Evolutionary conservation across 1,140 invertebrate species (phyloP), one percentile per base, ranked within the genome.

Genomic region (Rhyacophila brunnea): DNA sequence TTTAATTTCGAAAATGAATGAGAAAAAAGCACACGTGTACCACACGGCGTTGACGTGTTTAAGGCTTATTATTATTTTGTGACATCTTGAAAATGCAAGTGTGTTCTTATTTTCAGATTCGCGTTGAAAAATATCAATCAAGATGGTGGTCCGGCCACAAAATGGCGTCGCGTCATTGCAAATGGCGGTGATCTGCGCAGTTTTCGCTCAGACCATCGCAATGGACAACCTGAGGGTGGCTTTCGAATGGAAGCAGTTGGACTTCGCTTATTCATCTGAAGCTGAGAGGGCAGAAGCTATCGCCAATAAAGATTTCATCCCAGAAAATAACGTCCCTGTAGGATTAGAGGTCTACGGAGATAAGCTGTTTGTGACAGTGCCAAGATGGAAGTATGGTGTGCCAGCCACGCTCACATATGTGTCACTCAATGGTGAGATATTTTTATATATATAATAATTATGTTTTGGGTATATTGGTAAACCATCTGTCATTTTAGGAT

Each of bases 351-450:
- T 88, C 1, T 80, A 81, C 47, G 79, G 76, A 17, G 80, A 84
- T 35, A 77, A 83, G 34, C 67, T 90, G 47, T 89, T 89, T 64
- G 69, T 90, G 10, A 88, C 87, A 0, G 80, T 90, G 5, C 89
- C 89, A 9, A 78, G 87, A 62, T 91, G 88, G 88, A 83, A 83
- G 64, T 66, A 72, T 18, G 89, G 89, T 17, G 87, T 91, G 6
- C 83, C 86, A 1, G 82, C 88, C 23, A 86, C 87, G 60, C 77
- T 91, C 59, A 85, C 85, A 68, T 90, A 89, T 67, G 82, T 91
- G 57, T 79, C 83, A 66, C 68, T 86, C 55, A 86, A 84, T 71
- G 87, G 87, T 89, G 69, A 78, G 74, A 20, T 45, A 45, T 45
- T n/a, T 45, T 45, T 14, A n/a, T n/a, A n/a, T n/a, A n/a, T n/a